Evolutionary conservation across 1,140 invertebrate species (phyloP), one percentile per base, ranked within the genome.

Genomic region (Papilio xuthus): DNA sequence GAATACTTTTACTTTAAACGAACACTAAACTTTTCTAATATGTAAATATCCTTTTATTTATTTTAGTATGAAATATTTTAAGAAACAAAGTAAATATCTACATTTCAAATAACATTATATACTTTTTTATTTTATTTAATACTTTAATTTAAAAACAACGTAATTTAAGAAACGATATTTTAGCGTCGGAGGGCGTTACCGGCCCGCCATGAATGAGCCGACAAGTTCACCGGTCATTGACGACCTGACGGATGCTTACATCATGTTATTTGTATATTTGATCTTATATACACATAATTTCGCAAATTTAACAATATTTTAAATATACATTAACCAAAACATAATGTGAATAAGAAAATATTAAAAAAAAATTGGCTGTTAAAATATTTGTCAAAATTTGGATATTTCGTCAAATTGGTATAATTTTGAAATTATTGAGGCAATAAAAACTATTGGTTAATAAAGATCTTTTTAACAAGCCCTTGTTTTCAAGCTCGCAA

Each of bases 151-250:
- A 28, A 67, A 15, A 0, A 67, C 26, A 28, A 32, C 60, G 60
- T 67, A 12, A 63, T 63, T 28, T 63, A 28, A n/a, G 28, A 67
- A 67, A 23, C 60, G 60, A 12, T 26, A 67, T 28, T 28, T 28
- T 67, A 28, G 13, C 26, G 12, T 28, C 60, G 60, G 60, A 67
- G 60, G 60, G 60, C 60, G 60, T 67, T 28, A 28, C 60, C 60
- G 60, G 60, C 13, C 20, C 26, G 60, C 60, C 60, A 67, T 67
- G 60, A 67, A 67, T 67, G 60, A 67, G 60, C 20, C 56, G 23
- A 67, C 23, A 15, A 67, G 13, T 67, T 67, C 60, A 67, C 13
- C 26, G 60, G 13, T 67, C 60, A 67, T 67, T 67, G 60, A 67
- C 60, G 60, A 67, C 60, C 15, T 18, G 23, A 28, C n/a, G 23